A percentile compares a stretch with the other conserved stretches of the same genome.
phyloP scores from a whole-genome alignment of 2,113 vertebrate genomes.

The Elephantulus edwardii region DNA sequence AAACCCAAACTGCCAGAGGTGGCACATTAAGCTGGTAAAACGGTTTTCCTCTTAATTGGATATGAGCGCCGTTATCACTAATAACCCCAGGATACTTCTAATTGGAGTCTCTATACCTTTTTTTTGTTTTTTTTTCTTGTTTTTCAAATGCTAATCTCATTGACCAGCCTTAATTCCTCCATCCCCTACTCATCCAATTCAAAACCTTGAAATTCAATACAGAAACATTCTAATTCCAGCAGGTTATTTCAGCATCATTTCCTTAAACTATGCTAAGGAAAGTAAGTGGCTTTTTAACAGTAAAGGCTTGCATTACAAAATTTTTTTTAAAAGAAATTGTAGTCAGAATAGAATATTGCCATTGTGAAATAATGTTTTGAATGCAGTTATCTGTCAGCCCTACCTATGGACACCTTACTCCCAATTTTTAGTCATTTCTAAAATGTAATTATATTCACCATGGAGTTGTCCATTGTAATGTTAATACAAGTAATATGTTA shows the following conservation, averaged over 20 bases:
- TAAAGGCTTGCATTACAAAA: neutral
- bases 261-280: slow-evolving; percentile 59
- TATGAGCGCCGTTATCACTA: slow-evolving; percentile 87
- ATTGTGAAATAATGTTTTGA: slow-evolving; percentile 66
- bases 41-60: slow-evolving; percentile 91
- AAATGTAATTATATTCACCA: slow-evolving; percentile 76
- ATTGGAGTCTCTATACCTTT: slow-evolving; percentile 83
- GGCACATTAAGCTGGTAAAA: slow-evolving; percentile 88
- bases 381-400: slow-evolving; percentile 75
- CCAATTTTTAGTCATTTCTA: slow-evolving; percentile 80
- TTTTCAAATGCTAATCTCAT: slow-evolving; percentile 79
- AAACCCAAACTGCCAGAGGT: slow-evolving; percentile 89
- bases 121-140: slow-evolving; percentile 51
- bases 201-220: slow-evolving; percentile 49
- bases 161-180: slow-evolving; percentile 81
- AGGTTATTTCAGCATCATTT: neutral
- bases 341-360: slow-evolving; percentile 73
- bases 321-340: slow-evolving; percentile 73
- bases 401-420: slow-evolving; percentile 78
- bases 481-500: slow-evolving; percentile 56
- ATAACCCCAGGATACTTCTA: slow-evolving; percentile 90
- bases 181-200: slow-evolving; percentile 4
- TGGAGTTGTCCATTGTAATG: slow-evolving; percentile 71
- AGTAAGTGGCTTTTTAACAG: slow-evolving; percentile 66
- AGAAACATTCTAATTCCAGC: slow-evolving; percentile 59